These are phyloP conservation scores for Coenonympha glycerion DNA, from an alignment of 2,888 invertebrate species.

Conservation along the genomic window DNA sequence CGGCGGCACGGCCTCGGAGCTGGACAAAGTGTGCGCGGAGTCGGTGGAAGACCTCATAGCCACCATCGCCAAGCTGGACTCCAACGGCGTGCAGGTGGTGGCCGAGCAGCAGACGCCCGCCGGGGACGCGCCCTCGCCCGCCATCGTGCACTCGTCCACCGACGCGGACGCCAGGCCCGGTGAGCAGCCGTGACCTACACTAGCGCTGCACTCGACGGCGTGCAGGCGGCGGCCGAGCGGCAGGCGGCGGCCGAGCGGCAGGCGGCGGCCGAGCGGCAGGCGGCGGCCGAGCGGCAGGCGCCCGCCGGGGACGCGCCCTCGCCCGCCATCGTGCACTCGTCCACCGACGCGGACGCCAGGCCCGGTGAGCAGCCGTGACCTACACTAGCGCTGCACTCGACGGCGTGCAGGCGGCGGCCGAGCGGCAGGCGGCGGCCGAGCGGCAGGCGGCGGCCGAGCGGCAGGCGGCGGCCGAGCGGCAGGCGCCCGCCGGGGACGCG, in stretches of 20 bases:
- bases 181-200: background rate
- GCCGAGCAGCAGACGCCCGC: conserved; percentile 60
- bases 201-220: conserved; percentile 91
- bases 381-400: conserved; percentile 91
- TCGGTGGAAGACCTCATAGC: conserved; percentile 91
- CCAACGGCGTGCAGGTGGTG: conserved; percentile 85
- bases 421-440: no score
- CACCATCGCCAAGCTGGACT: conserved; percentile 90
- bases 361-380: conserved; percentile 22
- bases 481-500: conserved; percentile 38
- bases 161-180: conserved; percentile 61
- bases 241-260: no score
- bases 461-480: conserved; percentile 75
- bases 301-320: conserved; percentile 46
- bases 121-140: conserved; percentile 54
- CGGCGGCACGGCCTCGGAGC: conserved; percentile 58
- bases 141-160: conserved; percentile 85
- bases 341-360: conserved; percentile 75
- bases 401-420: no score
- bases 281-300: conserved; percentile 64
- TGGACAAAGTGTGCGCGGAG: conserved; percentile 89
- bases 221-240: no score
- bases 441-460: conserved; percentile 76
- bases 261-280: conserved; percentile 76
- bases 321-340: conserved; percentile 83